These are phyloP conservation scores for Trididemnum miniatum DNA, from an alignment of 23 tunicate genomes.

Conservation along the genomic window DNA sequence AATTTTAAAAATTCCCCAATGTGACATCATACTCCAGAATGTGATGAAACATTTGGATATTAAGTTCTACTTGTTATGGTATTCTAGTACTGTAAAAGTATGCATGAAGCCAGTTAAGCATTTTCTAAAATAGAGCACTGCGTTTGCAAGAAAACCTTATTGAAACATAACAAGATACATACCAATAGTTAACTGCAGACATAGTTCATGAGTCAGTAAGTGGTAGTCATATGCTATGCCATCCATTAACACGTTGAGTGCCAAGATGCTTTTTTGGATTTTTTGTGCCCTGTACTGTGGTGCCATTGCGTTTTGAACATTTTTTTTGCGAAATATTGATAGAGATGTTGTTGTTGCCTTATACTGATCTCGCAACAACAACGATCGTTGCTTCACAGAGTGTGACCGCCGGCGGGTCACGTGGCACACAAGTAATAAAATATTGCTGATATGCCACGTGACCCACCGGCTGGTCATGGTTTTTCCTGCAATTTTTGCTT, in stretches of 20 bases:
- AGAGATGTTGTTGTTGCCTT: neutral
- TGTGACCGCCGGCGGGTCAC: neutral
- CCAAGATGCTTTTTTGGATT: neutral
- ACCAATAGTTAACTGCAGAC: no score
- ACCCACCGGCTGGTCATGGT: neutral
- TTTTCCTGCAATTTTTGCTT: neutral
- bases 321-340: neutral
- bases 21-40: no score
- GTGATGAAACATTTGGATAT: no score
- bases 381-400: neutral
- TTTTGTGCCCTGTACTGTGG: neutral
- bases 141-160: no score
- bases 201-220: no score
- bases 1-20: no score
- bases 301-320: neutral
- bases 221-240: no score
- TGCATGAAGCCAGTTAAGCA: no score
- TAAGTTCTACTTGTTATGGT: no score
- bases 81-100: no score
- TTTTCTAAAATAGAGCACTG: no score
- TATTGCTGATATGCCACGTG: neutral
- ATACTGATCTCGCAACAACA: neutral
- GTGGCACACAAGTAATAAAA: neutral
- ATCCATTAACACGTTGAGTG: neutral
- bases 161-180: no score